Conservation (phyloP, 2,888 invertebrate genomes). For the Xanthia icteritia region DNA sequence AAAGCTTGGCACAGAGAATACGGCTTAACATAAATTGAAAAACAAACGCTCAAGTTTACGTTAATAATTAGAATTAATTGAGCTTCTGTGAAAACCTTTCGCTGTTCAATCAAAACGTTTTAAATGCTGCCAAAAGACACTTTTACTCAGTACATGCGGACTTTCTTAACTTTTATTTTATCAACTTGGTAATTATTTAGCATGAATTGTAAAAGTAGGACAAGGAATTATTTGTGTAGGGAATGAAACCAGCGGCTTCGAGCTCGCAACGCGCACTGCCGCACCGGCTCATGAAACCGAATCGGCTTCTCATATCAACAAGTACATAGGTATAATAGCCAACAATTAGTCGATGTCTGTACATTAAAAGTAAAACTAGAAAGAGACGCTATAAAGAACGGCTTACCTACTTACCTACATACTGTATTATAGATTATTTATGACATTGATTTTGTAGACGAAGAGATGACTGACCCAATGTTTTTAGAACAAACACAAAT, state of each 20-base stretch:
- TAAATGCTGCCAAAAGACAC: conserved; percentile 40
- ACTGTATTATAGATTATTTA: conserved; percentile 5
- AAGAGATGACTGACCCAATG: not conserved
- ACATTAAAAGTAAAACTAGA: conserved; percentile 44
- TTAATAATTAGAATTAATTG: conserved; percentile 20
- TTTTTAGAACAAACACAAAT: not conserved
- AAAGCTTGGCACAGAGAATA: conserved; percentile 41
- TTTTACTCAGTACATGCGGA: not conserved
- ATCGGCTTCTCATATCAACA: conserved; percentile 68
- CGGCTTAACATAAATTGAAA: conserved; percentile 17
- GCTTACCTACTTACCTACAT: conserved; percentile 16
- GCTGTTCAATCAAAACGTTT: conserved; percentile 24
- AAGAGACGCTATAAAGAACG: conserved; percentile 13
- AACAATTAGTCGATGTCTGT: conserved; percentile 43
- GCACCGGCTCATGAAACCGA: conserved; percentile 63
- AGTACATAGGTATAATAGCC: conserved; percentile 57
- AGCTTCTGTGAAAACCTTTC: conserved; percentile 18
- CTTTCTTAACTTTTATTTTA: conserved; percentile 10
- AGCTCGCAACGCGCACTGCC: conserved; percentile 75
- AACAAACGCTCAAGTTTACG: conserved; percentile 19
- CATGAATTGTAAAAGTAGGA: conserved; percentile 36
- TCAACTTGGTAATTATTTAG: conserved; percentile 5
- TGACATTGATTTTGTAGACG: conserved; percentile 5
- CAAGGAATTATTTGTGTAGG: conserved; percentile 27
- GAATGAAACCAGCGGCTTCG: conserved; percentile 47